phyloP scores from a whole-genome alignment of 2,888 invertebrate species.

The Timema podura region DNA sequence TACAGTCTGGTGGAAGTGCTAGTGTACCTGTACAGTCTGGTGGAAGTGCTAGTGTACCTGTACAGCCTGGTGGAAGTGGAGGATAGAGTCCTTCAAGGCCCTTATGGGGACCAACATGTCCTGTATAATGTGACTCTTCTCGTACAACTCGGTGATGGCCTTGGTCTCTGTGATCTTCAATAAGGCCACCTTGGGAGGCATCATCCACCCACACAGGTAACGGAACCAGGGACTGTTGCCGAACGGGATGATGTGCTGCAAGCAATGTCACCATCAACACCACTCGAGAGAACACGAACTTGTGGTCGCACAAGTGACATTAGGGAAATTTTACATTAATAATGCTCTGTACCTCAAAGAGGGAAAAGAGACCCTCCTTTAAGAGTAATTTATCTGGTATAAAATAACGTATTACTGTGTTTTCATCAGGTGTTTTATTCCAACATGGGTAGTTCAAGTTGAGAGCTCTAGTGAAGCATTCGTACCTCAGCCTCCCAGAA shows the following conservation, averaged over 20 bases:
- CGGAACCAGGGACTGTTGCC: constrained; percentile 73
- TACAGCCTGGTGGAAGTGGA: constrained; percentile 62
- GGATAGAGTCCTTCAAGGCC: constrained; percentile 55
- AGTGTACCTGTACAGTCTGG: too few species aligned
- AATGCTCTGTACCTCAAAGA: not conserved
- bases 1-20: too few species aligned
- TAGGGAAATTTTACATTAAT: not conserved
- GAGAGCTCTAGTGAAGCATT: not conserved
- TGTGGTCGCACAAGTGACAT: too few species aligned
- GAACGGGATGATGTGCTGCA: constrained; percentile 76
- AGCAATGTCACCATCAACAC: constrained; percentile 18
- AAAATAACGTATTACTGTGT: too few species aligned
- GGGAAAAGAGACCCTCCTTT: too few species aligned
- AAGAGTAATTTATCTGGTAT: too few species aligned
- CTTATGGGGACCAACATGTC: constrained; percentile 75
- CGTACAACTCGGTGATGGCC: constrained; percentile 65
- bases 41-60: too few species aligned
- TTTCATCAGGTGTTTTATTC: not conserved
- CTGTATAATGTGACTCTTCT: constrained; percentile 72
- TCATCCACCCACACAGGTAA: constrained; percentile 70
- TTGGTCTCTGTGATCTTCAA: constrained; percentile 73
- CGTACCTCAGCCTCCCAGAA: constrained; percentile 79
- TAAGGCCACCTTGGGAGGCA: constrained; percentile 77
- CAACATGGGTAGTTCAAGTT: not conserved
- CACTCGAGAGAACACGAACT: not conserved